These are phyloP conservation scores for Eclectus roratus DNA, from an alignment of 2,113 vertebrate genomes.

Conservation along the genomic window DNA sequence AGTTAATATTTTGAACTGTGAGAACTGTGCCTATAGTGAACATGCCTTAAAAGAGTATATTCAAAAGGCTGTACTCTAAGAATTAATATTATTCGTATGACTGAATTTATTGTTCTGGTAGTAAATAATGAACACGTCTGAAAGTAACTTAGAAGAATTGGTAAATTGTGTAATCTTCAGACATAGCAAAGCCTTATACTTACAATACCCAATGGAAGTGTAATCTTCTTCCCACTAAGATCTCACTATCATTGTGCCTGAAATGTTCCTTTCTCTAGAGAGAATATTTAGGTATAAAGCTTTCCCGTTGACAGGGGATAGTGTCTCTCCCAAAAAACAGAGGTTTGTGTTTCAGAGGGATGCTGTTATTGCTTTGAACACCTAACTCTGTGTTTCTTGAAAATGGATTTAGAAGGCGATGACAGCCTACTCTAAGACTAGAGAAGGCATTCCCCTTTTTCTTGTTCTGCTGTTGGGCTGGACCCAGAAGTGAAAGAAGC, in stretches of 20 bases:
- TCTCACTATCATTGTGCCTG: background rate
- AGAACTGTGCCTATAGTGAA: background rate
- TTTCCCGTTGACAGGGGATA: background rate
- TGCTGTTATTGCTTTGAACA: background rate
- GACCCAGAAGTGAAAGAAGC: background rate
- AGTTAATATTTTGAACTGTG: background rate
- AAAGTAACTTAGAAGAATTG: background rate
- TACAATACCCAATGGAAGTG: background rate
- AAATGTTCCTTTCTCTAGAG: background rate
- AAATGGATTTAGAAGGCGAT: background rate
- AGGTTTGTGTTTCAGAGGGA: background rate
- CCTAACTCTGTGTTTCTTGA: background rate
- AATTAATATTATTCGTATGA: background rate
- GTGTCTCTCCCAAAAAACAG: background rate
- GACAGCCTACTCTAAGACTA: background rate
- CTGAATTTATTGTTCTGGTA: background rate
- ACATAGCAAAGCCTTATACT: background rate
- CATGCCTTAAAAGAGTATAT: background rate
- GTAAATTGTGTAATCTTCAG: background rate
- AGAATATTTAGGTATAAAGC: background rate
- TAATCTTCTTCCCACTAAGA: slow-evolving; percentile 5
- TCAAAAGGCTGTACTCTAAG: background rate
- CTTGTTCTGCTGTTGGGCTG: background rate
- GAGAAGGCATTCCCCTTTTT: background rate
- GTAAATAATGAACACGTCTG: background rate